Evolutionary conservation across 2,113 vertebrate genomes (phyloP), one percentile per base, ranked within the genome.

Genomic region (Otus sunia): DNA sequence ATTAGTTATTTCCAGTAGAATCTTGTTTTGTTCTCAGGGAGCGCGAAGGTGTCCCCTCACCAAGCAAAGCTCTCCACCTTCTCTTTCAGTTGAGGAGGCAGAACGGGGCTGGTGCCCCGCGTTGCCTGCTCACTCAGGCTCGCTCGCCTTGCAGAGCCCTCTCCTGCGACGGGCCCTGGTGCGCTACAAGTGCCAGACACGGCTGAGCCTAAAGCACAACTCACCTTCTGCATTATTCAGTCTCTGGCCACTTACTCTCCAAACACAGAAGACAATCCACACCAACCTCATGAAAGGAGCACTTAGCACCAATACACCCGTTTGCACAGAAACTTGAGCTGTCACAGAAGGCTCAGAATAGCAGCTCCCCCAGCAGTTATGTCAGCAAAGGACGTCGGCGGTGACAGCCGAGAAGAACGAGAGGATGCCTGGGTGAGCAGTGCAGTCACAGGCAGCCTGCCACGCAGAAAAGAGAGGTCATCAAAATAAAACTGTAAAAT

Each of bases 61-160:
- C 1, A 1, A 37, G 29, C 0, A 0, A 50, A 73, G 11, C 8
- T 58, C 37, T 34, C 34, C 41, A 20, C 19, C 25, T 49, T 11
- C 49, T 45, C 11, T 49, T 41, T n/a, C 3, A 23, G 39, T 3
- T 3, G 45, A 62, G 84, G 39, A 27, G 3, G 9, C 11, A 34
- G 36, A 15, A 41, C 1, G 22, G 30, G 22, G 39, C 32, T 23
- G 53, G 25, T 37, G 32, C 11, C 47, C 69, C 41, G 17, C 0
- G 0, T 4, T 6, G 3, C 15, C 73, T 15, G 29, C 58, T 63
- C 15, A 2, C 58, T 6, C 2, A 37, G 45, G 50, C 72, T 66
- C 6, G 9, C 37, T 66, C 5, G 7, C 37, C 66, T 37, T 43
- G 43, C 71, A 43, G 43, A 63, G 34, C 62, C 26, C 47, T 41